Conservation (phyloP, 2,113 vertebrate genomes). For the Periophthalmus modestus region DNA sequence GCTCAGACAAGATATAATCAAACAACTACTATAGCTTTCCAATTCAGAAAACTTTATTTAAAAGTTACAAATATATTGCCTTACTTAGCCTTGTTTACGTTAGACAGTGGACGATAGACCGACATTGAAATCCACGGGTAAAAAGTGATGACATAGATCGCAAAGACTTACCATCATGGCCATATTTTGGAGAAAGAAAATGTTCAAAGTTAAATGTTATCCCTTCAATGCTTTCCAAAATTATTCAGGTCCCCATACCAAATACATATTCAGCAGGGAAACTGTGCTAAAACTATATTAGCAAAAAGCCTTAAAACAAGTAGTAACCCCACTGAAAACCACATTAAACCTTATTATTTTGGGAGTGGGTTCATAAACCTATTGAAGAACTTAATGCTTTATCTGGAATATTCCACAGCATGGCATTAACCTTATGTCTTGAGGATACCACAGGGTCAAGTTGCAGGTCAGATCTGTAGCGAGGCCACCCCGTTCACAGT, state of each 20-base stretch:
- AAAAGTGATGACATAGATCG: neutral
- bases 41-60: slow-evolving; percentile 5
- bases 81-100: neutral
- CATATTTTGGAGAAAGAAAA: neutral
- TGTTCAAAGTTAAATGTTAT: neutral
- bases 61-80: slow-evolving; percentile 12
- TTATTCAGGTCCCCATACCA: slow-evolving; percentile 15
- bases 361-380: no score
- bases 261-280: slow-evolving; percentile 38
- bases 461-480: no score
- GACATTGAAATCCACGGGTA: neutral
- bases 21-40: neutral
- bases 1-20: neutral
- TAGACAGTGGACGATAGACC: neutral
- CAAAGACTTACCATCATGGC: neutral
- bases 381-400: no score
- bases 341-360: no score
- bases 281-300: neutral
- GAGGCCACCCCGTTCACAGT: no score
- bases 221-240: neutral
- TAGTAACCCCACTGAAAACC: no score
- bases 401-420: no score
- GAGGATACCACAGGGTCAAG: no score
- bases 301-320: neutral
- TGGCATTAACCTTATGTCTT: no score